phyloP scores from a whole-genome alignment of 2,888 invertebrate genomes.

The Philereme vetulata region DNA sequence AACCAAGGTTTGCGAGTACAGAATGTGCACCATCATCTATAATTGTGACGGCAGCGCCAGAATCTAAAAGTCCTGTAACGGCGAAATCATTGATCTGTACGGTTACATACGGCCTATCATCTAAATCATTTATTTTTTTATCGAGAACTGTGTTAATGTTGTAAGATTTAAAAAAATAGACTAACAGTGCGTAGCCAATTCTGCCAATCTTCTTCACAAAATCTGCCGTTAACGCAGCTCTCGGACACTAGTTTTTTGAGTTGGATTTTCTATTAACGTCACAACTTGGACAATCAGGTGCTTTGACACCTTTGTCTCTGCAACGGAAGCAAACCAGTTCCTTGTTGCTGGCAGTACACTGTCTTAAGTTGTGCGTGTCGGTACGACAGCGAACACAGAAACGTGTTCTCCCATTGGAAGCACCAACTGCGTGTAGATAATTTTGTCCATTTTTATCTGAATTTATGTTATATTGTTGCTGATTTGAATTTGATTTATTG shows the following conservation, averaged over 20 bases:
- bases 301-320: background rate
- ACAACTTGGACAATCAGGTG: conserved; percentile 4
- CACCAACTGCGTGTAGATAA: background rate
- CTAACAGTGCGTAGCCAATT: too few relatives aligned
- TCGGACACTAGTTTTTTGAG: conserved; percentile 1
- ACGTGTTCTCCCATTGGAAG: background rate
- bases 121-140: too few relatives aligned
- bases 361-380: background rate
- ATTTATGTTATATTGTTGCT: too few relatives aligned
- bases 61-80: background rate
- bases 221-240: background rate
- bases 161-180: too few relatives aligned
- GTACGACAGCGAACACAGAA: conserved; percentile 1
- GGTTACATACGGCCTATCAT: too few relatives aligned
- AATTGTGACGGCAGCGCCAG: conserved; percentile 2
- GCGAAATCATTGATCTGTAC: background rate
- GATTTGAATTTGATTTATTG: too few relatives aligned
- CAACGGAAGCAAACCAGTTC: conserved; percentile 1
- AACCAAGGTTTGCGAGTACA: background rate
- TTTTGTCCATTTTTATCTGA: too few relatives aligned
- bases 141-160: too few relatives aligned
- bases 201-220: conserved; percentile 1
- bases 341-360: background rate
- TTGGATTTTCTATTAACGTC: background rate
- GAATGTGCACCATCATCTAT: conserved; percentile 1